Base-by-base conservation (phyloP, 1,140 invertebrate genomes). In the Mamestra configurata region DNA sequence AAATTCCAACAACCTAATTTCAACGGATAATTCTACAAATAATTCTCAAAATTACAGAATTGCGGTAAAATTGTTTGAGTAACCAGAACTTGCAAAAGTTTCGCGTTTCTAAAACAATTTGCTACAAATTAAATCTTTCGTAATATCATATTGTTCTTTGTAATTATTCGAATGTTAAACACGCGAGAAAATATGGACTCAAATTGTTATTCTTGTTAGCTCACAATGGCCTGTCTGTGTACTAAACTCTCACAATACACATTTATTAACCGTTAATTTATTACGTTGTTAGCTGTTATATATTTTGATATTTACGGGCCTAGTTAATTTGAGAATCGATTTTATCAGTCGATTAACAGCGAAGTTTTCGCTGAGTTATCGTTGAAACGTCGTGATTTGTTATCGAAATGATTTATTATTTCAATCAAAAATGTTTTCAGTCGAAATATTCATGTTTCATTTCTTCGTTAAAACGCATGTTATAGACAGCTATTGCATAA, bases 21-120 rank as follows among this genome's bases (percentile, higher is more conserved):
- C 20, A 24, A 1, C 13, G 22, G 1, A 13, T 31, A 59, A 31
- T 18, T 15, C 24, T 15, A 59, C 11, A 59, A 31, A 27, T 15
- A 22, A 59, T 59, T 31, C 11, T 24, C 22, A 3, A 1, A 11
- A 20, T 1, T 8, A 35, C 57, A 35, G n/a, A 40, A 40, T 22
- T 27, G 40, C 66, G 31, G 20, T 27, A 49, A 49, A 49, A 66
- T 66, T 37, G 8, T 13, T 18, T n/a, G 43, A 70, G 59, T 35
- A 27, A 20, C 18, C 18, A 37, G 20, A 59, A 27, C 18, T 75
- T 75, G 49, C 53, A 75, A 75, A 59, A 40, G 72, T 43, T 46
- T 75, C 22, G 22, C 20, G 37, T 61, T 75, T 59, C 53, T 43
- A 75, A 75, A 75, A 75, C 72, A 43, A 75, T 75, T 75, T 75